Evolutionary conservation across 2,113 vertebrate species (phyloP).

Genomic region (Pan troglodytes): NHGRI_mPanTro3-v2.1_pri NC_072416.2:69883001-69883500

Average conservation of each 20-base stretch:
- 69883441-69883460: conserved; percentile 60
- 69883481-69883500: conserved; percentile 59
- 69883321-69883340: conserved; percentile 53
- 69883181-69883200: not conserved
- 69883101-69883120: conserved; percentile 54
- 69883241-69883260: conserved; percentile 30
- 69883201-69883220: not conserved
- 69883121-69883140: not conserved
- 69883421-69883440: conserved; percentile 62
- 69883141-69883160: conserved; percentile 14
- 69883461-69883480: conserved; percentile 52
- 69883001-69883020: conserved; percentile 46
- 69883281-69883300: conserved; percentile 45
- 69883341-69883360: conserved; percentile 36
- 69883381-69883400: conserved; percentile 44
- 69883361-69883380: conserved; percentile 70
- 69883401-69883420: conserved; percentile 25
- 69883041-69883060: conserved; percentile 56
- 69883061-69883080: conserved; percentile 53
- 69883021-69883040: conserved; percentile 40
- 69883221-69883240: not conserved
- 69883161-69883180: conserved; percentile 25
- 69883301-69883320: not conserved
- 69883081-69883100: conserved; percentile 46
- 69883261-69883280: conserved; percentile 58